These are phyloP conservation scores for Psylliodes chrysocephalus DNA, from an alignment of 2,888 invertebrate genomes.

Conservation along the genomic window DNA sequence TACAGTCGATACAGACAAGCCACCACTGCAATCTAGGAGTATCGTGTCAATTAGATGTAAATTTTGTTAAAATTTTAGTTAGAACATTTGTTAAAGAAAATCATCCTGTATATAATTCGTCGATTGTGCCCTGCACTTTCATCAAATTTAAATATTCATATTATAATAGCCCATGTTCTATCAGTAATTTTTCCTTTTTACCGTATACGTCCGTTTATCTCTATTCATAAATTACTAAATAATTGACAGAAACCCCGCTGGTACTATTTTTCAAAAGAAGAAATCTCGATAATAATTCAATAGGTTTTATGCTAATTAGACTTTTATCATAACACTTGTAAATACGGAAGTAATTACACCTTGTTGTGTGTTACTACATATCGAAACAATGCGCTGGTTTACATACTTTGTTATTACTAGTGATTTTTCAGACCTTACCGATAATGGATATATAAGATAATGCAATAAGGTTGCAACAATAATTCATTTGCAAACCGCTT, in stretches of 20 bases:
- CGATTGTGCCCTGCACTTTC: too few species aligned
- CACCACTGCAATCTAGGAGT: too few species aligned
- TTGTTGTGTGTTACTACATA: neutral
- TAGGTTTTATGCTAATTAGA: conserved; percentile 47
- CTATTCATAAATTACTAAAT: conserved; percentile 45
- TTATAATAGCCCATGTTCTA: neutral
- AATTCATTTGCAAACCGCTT: too few species aligned
- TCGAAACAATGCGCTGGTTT: conserved; percentile 18
- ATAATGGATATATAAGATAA: too few species aligned
- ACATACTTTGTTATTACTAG: neutral
- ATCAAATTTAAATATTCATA: too few species aligned
- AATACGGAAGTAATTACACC: conserved; percentile 28
- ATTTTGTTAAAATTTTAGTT: too few species aligned
- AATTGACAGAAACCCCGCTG: conserved; percentile 49
- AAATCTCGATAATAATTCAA: conserved; percentile 43
- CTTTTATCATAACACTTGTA: conserved; percentile 30
- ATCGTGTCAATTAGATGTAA: too few species aligned
- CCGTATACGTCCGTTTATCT: conserved; percentile 9
- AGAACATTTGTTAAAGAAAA: too few species aligned
- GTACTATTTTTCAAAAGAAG: conserved; percentile 42
- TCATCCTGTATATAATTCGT: too few species aligned
- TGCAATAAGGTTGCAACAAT: too few species aligned
- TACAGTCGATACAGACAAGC: too few species aligned
- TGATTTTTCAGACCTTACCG: too few species aligned
- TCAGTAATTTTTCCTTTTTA: neutral